Evolutionary conservation across 2,888 invertebrate species (phyloP).

Genomic region (Axea sp.): DNA sequence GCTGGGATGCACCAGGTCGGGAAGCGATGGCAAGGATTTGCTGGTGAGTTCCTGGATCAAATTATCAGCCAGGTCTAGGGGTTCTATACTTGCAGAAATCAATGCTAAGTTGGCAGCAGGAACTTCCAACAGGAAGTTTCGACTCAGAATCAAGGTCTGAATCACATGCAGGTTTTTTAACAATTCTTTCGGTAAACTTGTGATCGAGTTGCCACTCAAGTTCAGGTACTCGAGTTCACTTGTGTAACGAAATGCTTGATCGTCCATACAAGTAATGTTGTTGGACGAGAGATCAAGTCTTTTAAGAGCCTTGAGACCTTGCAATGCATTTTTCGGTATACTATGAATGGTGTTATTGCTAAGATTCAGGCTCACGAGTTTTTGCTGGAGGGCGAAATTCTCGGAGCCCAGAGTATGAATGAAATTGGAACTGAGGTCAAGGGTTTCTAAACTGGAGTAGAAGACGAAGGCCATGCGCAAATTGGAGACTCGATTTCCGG

Average conservation of each 20-base stretch:
- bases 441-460: conserved; percentile 88
- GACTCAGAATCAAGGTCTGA: conserved; percentile 86
- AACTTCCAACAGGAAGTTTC: conserved; percentile 89
- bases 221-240: conserved; percentile 86
- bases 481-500: conserved; percentile 89
- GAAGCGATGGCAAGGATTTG: conserved; percentile 86
- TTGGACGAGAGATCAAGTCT: conserved; percentile 89
- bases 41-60: conserved; percentile 86
- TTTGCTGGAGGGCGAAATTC: conserved; percentile 89
- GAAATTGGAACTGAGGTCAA: conserved; percentile 91
- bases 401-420: conserved; percentile 89
- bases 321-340: conserved; percentile 87
- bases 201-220: conserved; percentile 87
- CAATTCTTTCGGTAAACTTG: conserved; percentile 86
- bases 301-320: conserved; percentile 85
- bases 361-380: conserved; percentile 87
- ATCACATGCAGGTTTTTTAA: conserved; percentile 86
- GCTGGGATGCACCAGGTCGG: conserved; percentile 85
- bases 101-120: conserved; percentile 85
- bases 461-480: conserved; percentile 89
- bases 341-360: conserved; percentile 87
- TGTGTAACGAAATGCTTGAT: conserved; percentile 89
- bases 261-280: conserved; percentile 86
- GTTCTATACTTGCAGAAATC: conserved; percentile 83
- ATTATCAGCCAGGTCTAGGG: conserved; percentile 89